phyloP scores from a whole-genome alignment of 37 sponge, comb jelly and placozoan genomes.

The Ianthella basta region DNA sequence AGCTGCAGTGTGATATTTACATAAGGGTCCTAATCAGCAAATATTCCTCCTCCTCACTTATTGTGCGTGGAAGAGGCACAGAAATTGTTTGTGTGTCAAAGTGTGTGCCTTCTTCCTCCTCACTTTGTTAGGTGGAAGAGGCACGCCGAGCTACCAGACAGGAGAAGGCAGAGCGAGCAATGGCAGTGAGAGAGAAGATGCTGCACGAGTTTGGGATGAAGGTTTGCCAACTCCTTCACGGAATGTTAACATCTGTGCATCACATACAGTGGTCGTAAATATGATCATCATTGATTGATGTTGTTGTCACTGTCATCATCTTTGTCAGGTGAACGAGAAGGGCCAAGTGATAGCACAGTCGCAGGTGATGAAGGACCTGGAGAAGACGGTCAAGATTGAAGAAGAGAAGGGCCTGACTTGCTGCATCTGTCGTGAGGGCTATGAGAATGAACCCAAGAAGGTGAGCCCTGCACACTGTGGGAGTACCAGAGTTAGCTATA shows the following conservation, averaged over 20 bases:
- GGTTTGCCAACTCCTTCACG: conserved; percentile 24
- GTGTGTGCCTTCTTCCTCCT: conserved; percentile 10
- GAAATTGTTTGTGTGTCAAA: too few relatives aligned
- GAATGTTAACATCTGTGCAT: too few relatives aligned
- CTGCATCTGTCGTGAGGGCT: conserved; percentile 93
- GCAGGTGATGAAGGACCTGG: conserved; percentile 65
- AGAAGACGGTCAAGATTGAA: conserved; percentile 45
- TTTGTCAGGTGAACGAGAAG: conserved; percentile 70
- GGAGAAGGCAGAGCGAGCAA: conserved; percentile 82
- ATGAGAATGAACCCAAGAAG: conserved; percentile 91
- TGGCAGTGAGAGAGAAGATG: conserved; percentile 90
- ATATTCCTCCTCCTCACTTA: too few relatives aligned
- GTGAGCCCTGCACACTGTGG: conserved; percentile 22
- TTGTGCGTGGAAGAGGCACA: too few relatives aligned
- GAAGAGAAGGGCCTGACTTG: conserved; percentile 90
- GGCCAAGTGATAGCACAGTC: conserved; percentile 76
- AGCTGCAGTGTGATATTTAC: too few relatives aligned
- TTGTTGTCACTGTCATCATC: background rate
- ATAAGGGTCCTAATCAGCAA: too few relatives aligned
- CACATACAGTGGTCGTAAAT: background rate
- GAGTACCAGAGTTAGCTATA: background rate
- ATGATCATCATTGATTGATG: too few relatives aligned
- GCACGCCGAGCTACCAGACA: conserved; percentile 62
- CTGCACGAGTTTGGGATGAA: conserved; percentile 80
- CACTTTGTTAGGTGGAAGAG: conserved; percentile 57